Conservation (phyloP, 2,888 invertebrate species). For the Andrena trimmerana region DNA sequence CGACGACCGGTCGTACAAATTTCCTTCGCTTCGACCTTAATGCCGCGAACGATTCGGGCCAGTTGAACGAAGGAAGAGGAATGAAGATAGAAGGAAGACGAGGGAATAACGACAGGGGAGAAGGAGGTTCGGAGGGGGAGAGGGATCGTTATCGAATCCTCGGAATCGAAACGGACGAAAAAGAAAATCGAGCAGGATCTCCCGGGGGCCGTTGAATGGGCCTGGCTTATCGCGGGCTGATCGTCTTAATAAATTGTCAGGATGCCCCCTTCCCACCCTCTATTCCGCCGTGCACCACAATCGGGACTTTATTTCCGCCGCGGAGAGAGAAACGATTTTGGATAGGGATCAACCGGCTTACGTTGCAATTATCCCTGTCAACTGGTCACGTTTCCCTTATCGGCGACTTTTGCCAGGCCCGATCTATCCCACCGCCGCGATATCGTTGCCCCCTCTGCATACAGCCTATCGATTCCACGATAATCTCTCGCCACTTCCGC, state of each 20-base stretch:
- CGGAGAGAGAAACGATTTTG: conserved; percentile 63
- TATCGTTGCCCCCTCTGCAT: conserved; percentile 28
- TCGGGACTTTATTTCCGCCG: conserved; percentile 59
- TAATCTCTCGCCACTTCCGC: conserved; percentile 60
- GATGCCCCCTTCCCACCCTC: conserved; percentile 60
- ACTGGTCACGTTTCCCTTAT: conserved; percentile 67
- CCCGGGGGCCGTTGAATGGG: conserved; percentile 72
- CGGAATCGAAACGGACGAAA: conserved; percentile 75
- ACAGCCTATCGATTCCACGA: conserved; percentile 49
- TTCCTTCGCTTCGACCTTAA: conserved; percentile 68
- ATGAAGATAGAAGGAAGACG: background rate
- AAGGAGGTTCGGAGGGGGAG: background rate
- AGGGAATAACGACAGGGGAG: background rate
- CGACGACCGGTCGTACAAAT: conserved; percentile 79
- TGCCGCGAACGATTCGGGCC: conserved; percentile 36
- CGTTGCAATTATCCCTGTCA: conserved; percentile 67
- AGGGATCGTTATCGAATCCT: conserved; percentile 76
- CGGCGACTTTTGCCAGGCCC: conserved; percentile 46
- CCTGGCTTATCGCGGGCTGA: conserved; percentile 72
- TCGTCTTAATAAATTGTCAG: conserved; percentile 81
- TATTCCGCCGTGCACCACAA: conserved; percentile 41
- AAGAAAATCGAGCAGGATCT: conserved; percentile 77
- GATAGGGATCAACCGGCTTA: conserved; percentile 61
- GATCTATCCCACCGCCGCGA: conserved; percentile 51
- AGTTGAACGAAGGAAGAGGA: background rate